Percentiles rank a stretch among this genome's conserved stretches.
phyloP scores from a whole-genome alignment of 2,797 vertebrate species.

The Scolopax bukidnonensis region DNA sequence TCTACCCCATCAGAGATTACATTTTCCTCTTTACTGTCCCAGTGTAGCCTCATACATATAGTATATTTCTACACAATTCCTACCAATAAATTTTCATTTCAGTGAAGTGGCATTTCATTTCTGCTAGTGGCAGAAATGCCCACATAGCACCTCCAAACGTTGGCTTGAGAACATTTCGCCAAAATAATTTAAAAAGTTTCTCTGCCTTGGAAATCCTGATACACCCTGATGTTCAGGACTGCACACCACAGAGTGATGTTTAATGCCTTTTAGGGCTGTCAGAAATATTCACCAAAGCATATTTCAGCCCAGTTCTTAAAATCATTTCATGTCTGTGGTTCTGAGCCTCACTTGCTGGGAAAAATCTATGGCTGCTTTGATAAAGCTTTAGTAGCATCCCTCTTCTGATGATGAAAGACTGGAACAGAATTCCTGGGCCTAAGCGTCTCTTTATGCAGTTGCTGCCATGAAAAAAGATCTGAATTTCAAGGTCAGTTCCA shows the following conservation, averaged over 20 bases:
- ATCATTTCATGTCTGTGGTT: background rate
- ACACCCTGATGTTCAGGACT: background rate
- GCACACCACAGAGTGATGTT: background rate
- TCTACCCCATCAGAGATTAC: background rate
- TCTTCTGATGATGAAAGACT: background rate
- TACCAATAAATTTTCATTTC: background rate
- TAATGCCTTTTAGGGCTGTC: background rate
- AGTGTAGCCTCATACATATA: background rate
- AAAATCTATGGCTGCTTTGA: background rate
- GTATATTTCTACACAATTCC: background rate
- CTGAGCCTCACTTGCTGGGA: background rate
- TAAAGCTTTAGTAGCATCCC: background rate
- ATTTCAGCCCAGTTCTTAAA: background rate
- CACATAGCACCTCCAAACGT: background rate
- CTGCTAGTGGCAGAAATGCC: background rate
- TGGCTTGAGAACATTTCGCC: background rate
- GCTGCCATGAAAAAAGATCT: background rate
- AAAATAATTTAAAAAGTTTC: background rate
- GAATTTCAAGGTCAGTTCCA: conserved; percentile 4
- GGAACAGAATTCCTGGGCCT: background rate
- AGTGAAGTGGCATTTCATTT: background rate
- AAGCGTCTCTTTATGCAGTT: background rate
- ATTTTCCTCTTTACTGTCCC: background rate
- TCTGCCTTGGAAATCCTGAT: background rate
- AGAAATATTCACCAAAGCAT: background rate